A percentile compares a stretch with the other conserved stretches of the same genome.
Evolutionary conservation across 1,140 invertebrate genomes (phyloP).

Genomic region (Helicoverpa armigera): DNA sequence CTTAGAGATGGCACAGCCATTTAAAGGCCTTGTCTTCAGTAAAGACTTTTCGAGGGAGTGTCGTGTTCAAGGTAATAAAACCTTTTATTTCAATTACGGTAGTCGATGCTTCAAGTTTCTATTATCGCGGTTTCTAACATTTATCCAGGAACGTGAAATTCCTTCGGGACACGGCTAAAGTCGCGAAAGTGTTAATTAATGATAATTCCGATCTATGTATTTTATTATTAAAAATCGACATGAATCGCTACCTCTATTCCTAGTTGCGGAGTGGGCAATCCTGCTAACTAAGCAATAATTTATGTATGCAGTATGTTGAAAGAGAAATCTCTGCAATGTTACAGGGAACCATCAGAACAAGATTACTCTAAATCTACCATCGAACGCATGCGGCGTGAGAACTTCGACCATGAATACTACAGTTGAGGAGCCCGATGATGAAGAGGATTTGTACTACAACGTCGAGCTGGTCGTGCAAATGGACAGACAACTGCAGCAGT

Average conservation of each 20-base stretch:
- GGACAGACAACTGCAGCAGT: conserved; percentile 90
- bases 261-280: too few species aligned
- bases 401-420: conserved; percentile 83
- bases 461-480: conserved; percentile 90
- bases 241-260: too few species aligned
- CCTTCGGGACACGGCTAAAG: too few species aligned
- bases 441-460: conserved; percentile 88
- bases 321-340: conserved; percentile 50
- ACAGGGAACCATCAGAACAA: conserved; percentile 74
- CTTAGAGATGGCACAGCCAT: conserved; percentile 87
- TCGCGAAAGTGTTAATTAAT: too few species aligned
- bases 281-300: too few species aligned
- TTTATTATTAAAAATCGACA: too few species aligned
- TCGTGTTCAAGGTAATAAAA: conserved; percentile 82
- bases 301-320: too few species aligned
- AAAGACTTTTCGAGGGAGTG: conserved; percentile 91
- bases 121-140: too few species aligned
- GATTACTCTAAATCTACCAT: conserved; percentile 88
- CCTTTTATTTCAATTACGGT: neutral
- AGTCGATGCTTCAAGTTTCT: too few species aligned
- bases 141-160: too few species aligned
- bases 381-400: conserved; percentile 89
- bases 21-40: conserved; percentile 90
- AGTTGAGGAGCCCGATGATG: conserved; percentile 75
- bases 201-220: too few species aligned